Evolutionary conservation across 2,113 vertebrate genomes (phyloP), one percentile per base, ranked within the genome.

Genomic region (Electrona antarctica): DNA sequence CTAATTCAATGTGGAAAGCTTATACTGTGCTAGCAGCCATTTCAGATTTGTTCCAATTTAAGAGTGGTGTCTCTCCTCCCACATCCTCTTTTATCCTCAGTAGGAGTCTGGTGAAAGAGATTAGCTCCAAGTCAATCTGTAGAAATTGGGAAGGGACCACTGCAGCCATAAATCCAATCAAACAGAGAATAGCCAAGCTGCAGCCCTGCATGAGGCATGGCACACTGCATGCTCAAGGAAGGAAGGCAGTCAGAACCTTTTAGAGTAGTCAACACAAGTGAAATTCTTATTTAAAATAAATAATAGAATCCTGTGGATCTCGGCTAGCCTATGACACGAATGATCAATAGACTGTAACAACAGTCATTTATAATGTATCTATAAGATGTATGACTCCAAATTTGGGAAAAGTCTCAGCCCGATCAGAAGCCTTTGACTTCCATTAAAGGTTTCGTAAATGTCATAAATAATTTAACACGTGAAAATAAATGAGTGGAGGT

Each of bases 161-260:
- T 45, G 77, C 83, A 85, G 85, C 85, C 84, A 82, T 85, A 85
- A 89, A 91, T 90, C 85, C 85, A 88, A 87, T 83, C 84, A 87
- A 80, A 86, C 71, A 80, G 80, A 62, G 80, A 67, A 71, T 72
- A 58, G 82, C 59, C 57, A 10, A 7, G 59, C 66, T 69, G 75
- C 60, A 56, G 71, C 67, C 33, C 74, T 13, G 58, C 77, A 55
- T 54, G 66, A 60, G 69, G 73, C 73, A 60, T 64, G 15, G 1
- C 63, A 70, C 56, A 55, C 54, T 51, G 47, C 28, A 66, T 57
- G 77, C 21, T 60, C 73, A 80, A 21, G 21, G 21, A 21, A 21
- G 21, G 21, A 21, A 21, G 21, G 21, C 21, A 21, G 21, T 21
- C 21, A 21, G 21, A 13, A 52, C 50, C 2, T 41, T 41, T 41